Evolutionary conservation across 2,797 vertebrate species (phyloP).

Genomic region (Manis pentadactyla): DNA sequence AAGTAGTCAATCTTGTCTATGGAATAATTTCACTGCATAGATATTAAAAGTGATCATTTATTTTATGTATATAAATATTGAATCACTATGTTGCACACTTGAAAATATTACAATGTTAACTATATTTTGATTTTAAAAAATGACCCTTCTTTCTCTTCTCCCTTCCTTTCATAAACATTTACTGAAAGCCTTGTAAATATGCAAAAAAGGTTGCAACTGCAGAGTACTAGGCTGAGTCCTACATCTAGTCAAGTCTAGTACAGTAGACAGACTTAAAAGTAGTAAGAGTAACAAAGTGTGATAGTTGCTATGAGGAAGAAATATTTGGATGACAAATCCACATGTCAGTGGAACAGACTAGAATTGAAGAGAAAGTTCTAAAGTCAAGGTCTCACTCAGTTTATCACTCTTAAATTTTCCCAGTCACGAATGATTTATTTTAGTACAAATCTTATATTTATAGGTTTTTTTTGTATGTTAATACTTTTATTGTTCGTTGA

Average conservation of each 20-base stretch:
- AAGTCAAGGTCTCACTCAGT: background rate
- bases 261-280: background rate
- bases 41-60: background rate
- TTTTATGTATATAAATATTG: too few species aligned
- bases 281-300: background rate
- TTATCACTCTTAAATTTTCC: background rate
- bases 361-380: background rate
- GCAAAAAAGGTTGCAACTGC: background rate
- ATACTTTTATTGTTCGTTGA: background rate
- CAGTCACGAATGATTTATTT: background rate
- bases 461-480: background rate
- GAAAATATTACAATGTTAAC: too few species aligned
- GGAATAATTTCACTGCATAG: background rate
- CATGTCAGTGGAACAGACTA: background rate
- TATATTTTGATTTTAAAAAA: background rate
- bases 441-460: background rate
- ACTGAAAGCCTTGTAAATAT: constrained; percentile 33
- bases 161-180: background rate
- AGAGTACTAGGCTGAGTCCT: background rate
- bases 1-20: background rate
- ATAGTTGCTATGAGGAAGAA: background rate
- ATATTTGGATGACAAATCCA: background rate
- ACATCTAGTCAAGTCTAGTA: background rate
- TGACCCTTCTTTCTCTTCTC: background rate
- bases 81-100: too few species aligned